A percentile compares a stretch with the other conserved stretches of the same genome.
phyloP scores from a whole-genome alignment of 2,888 invertebrate genomes.

The Clusia tigrina region DNA sequence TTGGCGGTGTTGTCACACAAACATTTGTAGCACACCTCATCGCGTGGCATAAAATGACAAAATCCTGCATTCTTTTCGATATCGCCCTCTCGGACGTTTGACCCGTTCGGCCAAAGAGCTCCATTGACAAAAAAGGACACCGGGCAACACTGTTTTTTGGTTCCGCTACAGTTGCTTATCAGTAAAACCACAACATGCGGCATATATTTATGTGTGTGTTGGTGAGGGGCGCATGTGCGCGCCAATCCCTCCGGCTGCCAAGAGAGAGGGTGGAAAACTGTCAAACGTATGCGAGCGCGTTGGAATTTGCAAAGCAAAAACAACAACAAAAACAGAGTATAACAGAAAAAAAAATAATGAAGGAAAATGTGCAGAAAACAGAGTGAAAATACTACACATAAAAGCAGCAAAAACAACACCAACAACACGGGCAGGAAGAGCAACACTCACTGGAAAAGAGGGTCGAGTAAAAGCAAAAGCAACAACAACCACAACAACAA shows the following conservation, averaged over 20 bases:
- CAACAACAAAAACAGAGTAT: background rate
- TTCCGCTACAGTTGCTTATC: slow-evolving; percentile 54
- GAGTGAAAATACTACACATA: background rate
- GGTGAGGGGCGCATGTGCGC: slow-evolving; percentile 5
- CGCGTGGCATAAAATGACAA: no score
- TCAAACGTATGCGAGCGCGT: background rate
- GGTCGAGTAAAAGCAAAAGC: no score
- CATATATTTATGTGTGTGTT: slow-evolving; percentile 17
- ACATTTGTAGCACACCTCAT: no score
- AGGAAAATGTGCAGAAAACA: background rate
- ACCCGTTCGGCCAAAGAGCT: no score
- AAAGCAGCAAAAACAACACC: background rate
- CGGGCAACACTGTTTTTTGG: slow-evolving; percentile 14
- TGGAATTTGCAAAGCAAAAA: slow-evolving; percentile 1
- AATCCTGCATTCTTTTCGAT: no score
- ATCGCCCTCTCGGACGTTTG: no score
- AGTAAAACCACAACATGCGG: slow-evolving; percentile 55
- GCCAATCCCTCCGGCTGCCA: slow-evolving; percentile 33
- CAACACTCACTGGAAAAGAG: slow-evolving; percentile 7
- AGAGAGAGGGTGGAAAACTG: slow-evolving; percentile 11
- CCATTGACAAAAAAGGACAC: no score
- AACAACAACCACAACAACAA: no score
- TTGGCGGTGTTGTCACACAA: no score
- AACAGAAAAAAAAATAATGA: background rate
- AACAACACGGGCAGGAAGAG: background rate